Evolutionary conservation across 2,113 vertebrate species (phyloP), one percentile per base, ranked within the genome.

Genomic region (Australoheros scitulus): DNA sequence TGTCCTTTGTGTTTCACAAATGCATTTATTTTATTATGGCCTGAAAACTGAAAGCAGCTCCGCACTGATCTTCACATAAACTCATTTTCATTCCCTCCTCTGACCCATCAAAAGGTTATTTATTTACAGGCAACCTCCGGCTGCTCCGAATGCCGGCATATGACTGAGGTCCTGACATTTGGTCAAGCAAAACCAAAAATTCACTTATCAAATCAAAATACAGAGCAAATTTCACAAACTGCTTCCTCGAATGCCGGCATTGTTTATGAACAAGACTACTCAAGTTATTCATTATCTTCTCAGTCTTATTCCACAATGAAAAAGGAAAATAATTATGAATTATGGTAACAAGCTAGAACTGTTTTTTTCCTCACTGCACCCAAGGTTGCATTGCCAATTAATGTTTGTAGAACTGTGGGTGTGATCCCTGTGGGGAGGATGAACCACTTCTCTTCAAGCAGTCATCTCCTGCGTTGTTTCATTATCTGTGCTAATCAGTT

Each of bases 331-430:
- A 85, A 94, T 91, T 88, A 91, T 70, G 83, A 93, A 93, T 90
- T 82, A 80, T 52, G 50, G 85, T 87, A 92, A 92, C 87, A 85
- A 85, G 68, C 61, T 65, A 77, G 61, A 92, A 70, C 47, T 88
- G 87, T 91, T 93, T 89, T 36, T 36, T 38, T 86, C 76, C 85
- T 89, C 43, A 32, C 47, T 83, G 79, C 59, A 83, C 85, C 87
- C 92, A 92, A 92, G 91, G 92, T 90, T 81, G 72, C 78, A 38
- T 82, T 22, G 50, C 76, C 89, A 93, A 93, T 93, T 92, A 92
- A 84, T 82, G 79, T 92, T 85, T 92, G 86, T 61, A 84, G 81
- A 88, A 79, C 77, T 58, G 90, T 87, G 76, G 84, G 81, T 87
- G 81, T 86, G 76, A 87, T 85, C 86, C 78, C 82, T n/a, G 65